Base-by-base conservation (phyloP, 2,113 vertebrate genomes). In the Coryphaenoides rupestris region DNA sequence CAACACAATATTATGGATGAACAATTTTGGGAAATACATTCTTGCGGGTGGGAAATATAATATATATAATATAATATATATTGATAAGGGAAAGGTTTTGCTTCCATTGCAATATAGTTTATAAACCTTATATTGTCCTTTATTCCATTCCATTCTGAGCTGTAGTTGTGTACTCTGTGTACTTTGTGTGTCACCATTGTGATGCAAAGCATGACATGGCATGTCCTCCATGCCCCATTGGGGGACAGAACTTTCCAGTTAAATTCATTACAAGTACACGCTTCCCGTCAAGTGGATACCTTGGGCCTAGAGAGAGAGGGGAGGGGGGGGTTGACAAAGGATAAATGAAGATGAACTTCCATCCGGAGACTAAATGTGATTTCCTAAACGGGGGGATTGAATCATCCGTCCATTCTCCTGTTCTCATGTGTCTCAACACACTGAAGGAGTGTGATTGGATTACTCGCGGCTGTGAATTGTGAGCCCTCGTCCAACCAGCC, bases 401-500 rank as follows among this genome's bases (percentile, higher is more conserved):
- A 77, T 83, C 74, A 79, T 1, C 46, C 61, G 60, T 72, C 72
- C 72, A 80, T 80, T 76, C 22, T 66, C 57, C 55, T 5, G 62
- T 72, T 82, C 79, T 78, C 73, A 52, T 65, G 55, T 77, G 58
- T 81, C 72, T 75, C n/a, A 52, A 61, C 21, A n/a, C 56, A 15
- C 22, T 64, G 72, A 55, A 60, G 65, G 54, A 75, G 76, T 62
- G n/a, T 74, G 58, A 85, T 75, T 68, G 49, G 58, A 79, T 79
- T 75, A 73, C 54, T 63, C 17, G 3, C 47, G 58, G 19, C 54
- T 40, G 60, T 73, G 23, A 60, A 53, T 60, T 26, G 28, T 33
- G 72, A 62, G 3, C 55, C 33, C 17, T 57, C 28, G 54, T 50
- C 13, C 47, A 40, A 40, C 33, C 33, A 9, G 33, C 33, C 33